Conservation (phyloP, 2,888 invertebrate species). For the Drosophila setosimentum region DNA sequence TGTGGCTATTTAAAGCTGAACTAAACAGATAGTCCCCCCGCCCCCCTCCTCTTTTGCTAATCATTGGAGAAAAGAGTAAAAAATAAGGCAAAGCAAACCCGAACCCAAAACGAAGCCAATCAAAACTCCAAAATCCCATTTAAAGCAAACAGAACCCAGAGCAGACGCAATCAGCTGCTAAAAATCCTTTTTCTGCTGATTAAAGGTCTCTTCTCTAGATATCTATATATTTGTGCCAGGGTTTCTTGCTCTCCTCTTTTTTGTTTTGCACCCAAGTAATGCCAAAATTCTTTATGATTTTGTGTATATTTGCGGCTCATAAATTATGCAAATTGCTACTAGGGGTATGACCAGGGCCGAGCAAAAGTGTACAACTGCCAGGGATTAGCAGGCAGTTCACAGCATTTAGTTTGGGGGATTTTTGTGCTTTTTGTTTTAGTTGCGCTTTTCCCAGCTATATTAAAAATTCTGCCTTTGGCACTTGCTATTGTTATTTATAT, state of each 20-base stretch:
- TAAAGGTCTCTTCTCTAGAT: slow-evolving; percentile 13
- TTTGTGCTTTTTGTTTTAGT: slow-evolving; percentile 4
- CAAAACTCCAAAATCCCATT: background rate
- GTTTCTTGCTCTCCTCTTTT: background rate
- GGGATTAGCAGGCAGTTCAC: slow-evolving; percentile 30
- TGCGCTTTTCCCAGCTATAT: background rate
- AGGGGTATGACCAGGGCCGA: slow-evolving; percentile 9
- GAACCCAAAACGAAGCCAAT: slow-evolving; percentile 1
- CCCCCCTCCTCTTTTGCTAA: background rate
- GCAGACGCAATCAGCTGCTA: slow-evolving; percentile 13
- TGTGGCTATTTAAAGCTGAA: background rate
- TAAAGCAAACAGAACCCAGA: slow-evolving; percentile 17
- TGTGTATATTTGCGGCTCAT: slow-evolving; percentile 22
- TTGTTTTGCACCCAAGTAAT: slow-evolving; percentile 2
- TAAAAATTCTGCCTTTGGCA: slow-evolving; percentile 23
- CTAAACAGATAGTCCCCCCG: background rate
- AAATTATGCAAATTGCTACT: slow-evolving; percentile 60
- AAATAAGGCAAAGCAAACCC: background rate
- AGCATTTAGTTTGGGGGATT: background rate
- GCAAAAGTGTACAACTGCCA: background rate
- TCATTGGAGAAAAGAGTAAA: background rate
- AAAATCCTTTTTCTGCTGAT: slow-evolving; percentile 17
- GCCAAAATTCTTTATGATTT: slow-evolving; percentile 17
- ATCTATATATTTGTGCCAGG: background rate
- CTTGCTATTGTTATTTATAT: slow-evolving; percentile 25